Evolutionary conservation across 2,797 vertebrate genomes (phyloP).

Genomic region (Darevskia nairensis): DNA sequence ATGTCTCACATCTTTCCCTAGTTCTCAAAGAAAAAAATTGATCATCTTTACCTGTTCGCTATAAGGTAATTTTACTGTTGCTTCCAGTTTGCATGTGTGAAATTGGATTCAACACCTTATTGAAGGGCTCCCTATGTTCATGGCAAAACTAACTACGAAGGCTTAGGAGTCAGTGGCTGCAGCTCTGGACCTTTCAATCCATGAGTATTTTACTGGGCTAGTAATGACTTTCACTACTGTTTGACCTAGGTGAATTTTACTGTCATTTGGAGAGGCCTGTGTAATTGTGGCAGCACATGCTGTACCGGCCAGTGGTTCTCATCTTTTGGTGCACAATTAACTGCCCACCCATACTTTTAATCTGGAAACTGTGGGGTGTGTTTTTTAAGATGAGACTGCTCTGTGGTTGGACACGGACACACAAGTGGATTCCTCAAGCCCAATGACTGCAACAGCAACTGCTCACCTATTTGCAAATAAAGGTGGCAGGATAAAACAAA

Average conservation of each 20-base stretch:
- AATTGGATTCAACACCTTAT: background rate
- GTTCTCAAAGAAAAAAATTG: background rate
- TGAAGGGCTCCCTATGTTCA: background rate
- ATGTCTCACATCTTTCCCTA: background rate
- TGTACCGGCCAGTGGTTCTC: background rate
- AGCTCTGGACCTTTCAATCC: background rate
- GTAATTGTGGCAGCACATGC: background rate
- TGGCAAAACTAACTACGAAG: background rate
- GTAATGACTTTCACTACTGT: background rate
- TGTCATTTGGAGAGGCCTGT: background rate
- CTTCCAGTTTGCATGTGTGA: background rate
- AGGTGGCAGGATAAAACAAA: background rate
- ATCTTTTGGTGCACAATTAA: background rate
- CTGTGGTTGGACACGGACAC: background rate
- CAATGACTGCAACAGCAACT: background rate
- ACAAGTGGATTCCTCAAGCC: no score
- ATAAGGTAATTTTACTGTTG: background rate
- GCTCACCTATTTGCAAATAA: background rate
- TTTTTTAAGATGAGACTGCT: background rate
- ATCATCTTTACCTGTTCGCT: background rate
- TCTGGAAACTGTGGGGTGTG: background rate
- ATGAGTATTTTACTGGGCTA: background rate
- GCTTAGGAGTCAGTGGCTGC: background rate
- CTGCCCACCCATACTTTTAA: background rate
- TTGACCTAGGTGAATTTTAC: background rate